Base-by-base conservation (phyloP, 2,797 vertebrate genomes). In the Poeciliopsis turneri region DNA sequence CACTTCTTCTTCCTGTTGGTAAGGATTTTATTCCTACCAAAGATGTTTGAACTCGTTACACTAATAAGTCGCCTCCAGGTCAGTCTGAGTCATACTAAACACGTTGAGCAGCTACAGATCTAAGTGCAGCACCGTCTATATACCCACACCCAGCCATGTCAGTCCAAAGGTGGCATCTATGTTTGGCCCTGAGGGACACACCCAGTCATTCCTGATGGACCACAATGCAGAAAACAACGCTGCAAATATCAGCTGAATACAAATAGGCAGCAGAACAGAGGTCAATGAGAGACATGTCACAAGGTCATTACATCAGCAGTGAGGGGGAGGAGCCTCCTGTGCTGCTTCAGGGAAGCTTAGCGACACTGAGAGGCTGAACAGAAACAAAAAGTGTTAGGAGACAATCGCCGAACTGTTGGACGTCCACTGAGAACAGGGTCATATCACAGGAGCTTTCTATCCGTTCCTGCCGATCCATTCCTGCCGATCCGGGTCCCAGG, bases 111-210 rank as follows among this genome's bases (percentile, higher is more conserved):
- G 33, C 30, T 36, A 47, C 5, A 49, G 47, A 49, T 49, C 18
- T 49, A 18, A 49, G 47, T 0, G 1, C 1, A 51, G 49, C 20
- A 51, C 49, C 20, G 8, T 10, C 2, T 23, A 3, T 8, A 23
- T 7, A 23, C 25, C 10, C 11, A 55, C 25, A n/a, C 25, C 68
- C 84, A 80, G 90, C 83, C 76, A 72, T 39, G 2, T 23, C 9
- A 46, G 77, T 83, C 75, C 77, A 85, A 92, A 90, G 87, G 87
- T 88, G 23, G 80, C 18, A 80, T 75, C 74, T 78, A 77, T 55
- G 77, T 86, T 82, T 69, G 85, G 46, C 77, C 78, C 71, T 45
- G 13, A 55, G 53, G 66, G 61, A 76, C 84, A 83, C 75, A 80
- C 80, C 55, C 68, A 39, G 61, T 64, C 25, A 77, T 72, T 72